Percentiles rank a stretch among this genome's conserved stretches.
Conservation (phyloP, 2,797 vertebrate genomes). For the Diplodus sargus region DNA sequence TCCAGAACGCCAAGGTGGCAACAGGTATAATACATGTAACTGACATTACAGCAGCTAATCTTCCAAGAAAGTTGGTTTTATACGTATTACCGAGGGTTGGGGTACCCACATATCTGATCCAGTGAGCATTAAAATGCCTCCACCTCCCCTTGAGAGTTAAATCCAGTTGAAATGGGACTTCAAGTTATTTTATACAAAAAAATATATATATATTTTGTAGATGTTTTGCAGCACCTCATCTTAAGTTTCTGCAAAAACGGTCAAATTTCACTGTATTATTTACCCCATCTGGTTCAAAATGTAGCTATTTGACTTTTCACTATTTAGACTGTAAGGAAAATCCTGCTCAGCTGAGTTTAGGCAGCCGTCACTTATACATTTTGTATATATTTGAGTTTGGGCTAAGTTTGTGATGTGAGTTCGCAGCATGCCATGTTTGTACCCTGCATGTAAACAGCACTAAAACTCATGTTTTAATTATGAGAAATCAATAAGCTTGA, state of each 20-base stretch:
- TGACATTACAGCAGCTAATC: no score
- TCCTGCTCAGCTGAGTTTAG: neutral
- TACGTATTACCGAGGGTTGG: no score
- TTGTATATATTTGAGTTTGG: neutral
- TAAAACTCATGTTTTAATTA: conserved; percentile 13
- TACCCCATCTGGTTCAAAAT: neutral
- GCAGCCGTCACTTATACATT: neutral
- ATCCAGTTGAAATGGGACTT: neutral
- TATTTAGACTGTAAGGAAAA: neutral
- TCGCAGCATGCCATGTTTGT: neutral
- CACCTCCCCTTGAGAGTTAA: neutral
- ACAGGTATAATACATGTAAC: no score
- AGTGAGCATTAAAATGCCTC: neutral
- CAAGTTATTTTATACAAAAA: no score
- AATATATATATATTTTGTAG: no score
- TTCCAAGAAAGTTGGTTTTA: no score
- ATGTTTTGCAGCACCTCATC: neutral
- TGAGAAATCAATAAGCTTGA: conserved; percentile 33
- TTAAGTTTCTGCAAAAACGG: neutral
- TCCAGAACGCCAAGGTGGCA: no score
- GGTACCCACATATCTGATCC: no score
- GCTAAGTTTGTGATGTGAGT: neutral
- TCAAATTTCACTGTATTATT: neutral
- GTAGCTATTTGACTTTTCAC: neutral
- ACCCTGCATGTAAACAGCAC: neutral